Percentiles rank a stretch among this genome's conserved stretches.
Conservation (phyloP, 2,113 vertebrate genomes). For the Amazona vittata region DNA sequence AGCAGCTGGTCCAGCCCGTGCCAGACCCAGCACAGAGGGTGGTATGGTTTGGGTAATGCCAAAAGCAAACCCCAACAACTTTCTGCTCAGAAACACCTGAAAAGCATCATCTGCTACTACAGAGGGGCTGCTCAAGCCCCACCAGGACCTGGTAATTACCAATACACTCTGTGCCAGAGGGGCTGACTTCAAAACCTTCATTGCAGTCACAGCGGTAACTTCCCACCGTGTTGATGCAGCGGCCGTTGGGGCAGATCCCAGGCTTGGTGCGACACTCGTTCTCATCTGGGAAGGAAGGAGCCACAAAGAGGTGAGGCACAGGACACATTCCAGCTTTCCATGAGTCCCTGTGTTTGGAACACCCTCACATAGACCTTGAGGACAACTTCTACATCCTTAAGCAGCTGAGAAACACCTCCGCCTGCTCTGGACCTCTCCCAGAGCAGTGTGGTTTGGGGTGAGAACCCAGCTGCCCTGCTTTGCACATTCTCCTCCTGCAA, state of each 20-base stretch:
- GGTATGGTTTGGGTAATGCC: not conserved
- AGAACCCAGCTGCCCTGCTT: not conserved
- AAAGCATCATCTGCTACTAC: not conserved
- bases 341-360: accelerated
- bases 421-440: not conserved
- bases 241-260: constrained; percentile 88
- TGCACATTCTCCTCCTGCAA: not conserved
- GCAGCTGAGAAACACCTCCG: not conserved
- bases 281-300: constrained; percentile 77
- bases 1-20: not conserved
- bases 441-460: not conserved
- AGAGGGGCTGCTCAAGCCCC: not conserved
- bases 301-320: not conserved
- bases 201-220: constrained; percentile 92
- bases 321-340: not conserved
- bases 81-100: not conserved
- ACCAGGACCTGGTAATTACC: constrained; percentile 71
- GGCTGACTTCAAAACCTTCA: constrained; percentile 86
- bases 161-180: constrained; percentile 86
- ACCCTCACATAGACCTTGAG: not conserved
- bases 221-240: constrained; percentile 87
- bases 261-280: constrained; percentile 89
- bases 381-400: accelerated
- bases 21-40: accelerated
- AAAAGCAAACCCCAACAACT: not conserved